phyloP scores from a whole-genome alignment of 2,888 invertebrate genomes.

The Lithophane semibrunnea region DNA sequence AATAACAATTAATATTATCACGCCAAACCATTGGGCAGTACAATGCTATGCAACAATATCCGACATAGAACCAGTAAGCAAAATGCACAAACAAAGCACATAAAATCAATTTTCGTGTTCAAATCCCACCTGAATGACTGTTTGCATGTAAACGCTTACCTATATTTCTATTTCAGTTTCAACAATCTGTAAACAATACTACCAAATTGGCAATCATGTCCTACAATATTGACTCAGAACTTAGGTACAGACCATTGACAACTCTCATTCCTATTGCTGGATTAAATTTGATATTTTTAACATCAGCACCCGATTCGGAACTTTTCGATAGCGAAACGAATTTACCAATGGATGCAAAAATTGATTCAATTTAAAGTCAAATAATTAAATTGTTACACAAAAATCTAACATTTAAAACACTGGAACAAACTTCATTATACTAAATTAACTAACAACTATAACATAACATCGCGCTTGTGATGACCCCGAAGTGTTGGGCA shows the following conservation, averaged over 20 bases:
- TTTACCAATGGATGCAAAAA: background rate
- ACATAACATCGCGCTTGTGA: too few species aligned
- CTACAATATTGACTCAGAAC: constrained; percentile 35
- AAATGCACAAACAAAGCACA: background rate
- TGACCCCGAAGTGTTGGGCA: too few species aligned
- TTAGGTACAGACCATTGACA: constrained; percentile 9
- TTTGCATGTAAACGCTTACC: background rate
- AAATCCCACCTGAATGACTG: constrained; percentile 22
- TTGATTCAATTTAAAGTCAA: background rate
- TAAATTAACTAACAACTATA: too few species aligned
- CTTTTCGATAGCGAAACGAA: background rate
- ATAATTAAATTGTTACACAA: too few species aligned
- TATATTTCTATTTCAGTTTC: constrained; percentile 31
- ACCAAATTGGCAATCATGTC: constrained; percentile 48
- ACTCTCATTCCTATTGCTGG: constrained; percentile 7
- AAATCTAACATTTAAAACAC: too few species aligned
- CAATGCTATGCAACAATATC: background rate
- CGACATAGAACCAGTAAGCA: background rate
- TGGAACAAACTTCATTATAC: too few species aligned
- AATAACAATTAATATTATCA: background rate
- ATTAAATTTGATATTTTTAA: constrained; percentile 9
- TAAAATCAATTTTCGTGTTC: constrained; percentile 22
- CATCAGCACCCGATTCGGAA: background rate
- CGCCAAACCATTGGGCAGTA: background rate
- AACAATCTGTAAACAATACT: constrained; percentile 33